A percentile compares a stretch with the other conserved stretches of the same genome.
Evolutionary conservation across 2,888 invertebrate species (phyloP).

Genomic region (Synergus umbraculus): DNA sequence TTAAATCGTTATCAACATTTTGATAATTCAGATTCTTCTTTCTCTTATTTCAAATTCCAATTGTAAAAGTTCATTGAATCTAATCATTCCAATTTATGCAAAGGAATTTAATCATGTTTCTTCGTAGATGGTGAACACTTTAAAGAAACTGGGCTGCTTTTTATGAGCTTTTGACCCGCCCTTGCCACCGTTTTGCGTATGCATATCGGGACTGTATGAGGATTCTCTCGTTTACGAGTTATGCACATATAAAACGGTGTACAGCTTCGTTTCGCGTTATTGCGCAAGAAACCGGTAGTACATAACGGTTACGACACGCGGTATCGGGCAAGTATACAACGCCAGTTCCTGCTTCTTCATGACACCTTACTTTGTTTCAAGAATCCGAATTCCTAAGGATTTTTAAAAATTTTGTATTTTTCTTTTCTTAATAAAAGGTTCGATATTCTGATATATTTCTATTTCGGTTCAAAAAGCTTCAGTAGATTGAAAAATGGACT

Average conservation of each 20-base stretch:
- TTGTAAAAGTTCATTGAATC: not conserved
- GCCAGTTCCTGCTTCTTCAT: constrained; percentile 13
- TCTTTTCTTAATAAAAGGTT: not conserved
- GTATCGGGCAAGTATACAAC: constrained; percentile 19
- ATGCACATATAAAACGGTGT: constrained; percentile 31
- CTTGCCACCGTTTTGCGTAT: constrained; percentile 7
- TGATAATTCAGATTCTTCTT: not conserved
- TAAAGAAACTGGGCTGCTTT: not conserved
- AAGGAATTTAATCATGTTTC: not conserved
- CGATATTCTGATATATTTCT: not conserved
- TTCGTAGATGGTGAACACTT: not conserved
- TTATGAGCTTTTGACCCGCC: constrained; percentile 1
- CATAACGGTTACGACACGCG: constrained; percentile 41
- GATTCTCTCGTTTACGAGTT: constrained; percentile 37
- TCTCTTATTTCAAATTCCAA: too few relatives aligned
- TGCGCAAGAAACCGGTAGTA: constrained; percentile 46
- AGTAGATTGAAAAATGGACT: too few relatives aligned
- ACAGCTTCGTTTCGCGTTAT: constrained; percentile 42
- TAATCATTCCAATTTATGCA: not conserved
- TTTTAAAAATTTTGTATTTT: not conserved
- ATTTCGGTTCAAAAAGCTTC: not conserved
- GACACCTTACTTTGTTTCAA: not conserved
- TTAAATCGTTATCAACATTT: not conserved
- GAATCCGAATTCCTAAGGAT: not conserved
- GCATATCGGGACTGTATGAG: constrained; percentile 9